A percentile compares a stretch with the other conserved stretches of the same genome.
phyloP scores from a whole-genome alignment of 2,797 vertebrate genomes.

The Neoniphon sammara region DNA sequence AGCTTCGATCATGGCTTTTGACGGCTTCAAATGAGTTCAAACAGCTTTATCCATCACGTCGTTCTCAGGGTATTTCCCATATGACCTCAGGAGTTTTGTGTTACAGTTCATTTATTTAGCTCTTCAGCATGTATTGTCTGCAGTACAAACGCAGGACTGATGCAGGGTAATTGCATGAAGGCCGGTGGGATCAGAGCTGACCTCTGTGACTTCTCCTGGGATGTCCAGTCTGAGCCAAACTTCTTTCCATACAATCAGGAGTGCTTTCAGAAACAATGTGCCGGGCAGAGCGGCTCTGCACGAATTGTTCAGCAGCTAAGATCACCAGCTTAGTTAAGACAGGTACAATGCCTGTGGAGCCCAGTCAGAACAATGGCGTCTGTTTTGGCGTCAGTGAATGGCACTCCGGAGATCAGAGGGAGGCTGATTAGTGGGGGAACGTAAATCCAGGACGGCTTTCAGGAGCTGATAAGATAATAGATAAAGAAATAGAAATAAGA shows the following conservation, averaged over 20 bases:
- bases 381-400: slow-evolving; percentile 8
- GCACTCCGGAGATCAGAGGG: not conserved
- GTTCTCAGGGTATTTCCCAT: no score
- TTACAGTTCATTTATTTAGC: no score
- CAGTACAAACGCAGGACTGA: not conserved
- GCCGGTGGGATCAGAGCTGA: not conserved
- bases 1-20: no score
- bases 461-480: slow-evolving; percentile 33
- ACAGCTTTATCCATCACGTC: no score
- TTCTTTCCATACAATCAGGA: not conserved
- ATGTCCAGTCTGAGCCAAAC: no score
- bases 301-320: not conserved
- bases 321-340: not conserved
- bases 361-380: not conserved
- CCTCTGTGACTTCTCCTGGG: not conserved
- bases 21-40: no score
- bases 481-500: no score
- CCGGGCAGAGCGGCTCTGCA: not conserved
- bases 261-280: not conserved
- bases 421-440: not conserved
- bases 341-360: not conserved
- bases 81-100: no score
- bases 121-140: not conserved
- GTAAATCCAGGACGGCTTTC: slow-evolving; percentile 23
- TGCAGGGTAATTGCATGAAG: no score